Evolutionary conservation across 2,113 vertebrate genomes (phyloP).

Genomic region (Chaenogobius annularis): DNA sequence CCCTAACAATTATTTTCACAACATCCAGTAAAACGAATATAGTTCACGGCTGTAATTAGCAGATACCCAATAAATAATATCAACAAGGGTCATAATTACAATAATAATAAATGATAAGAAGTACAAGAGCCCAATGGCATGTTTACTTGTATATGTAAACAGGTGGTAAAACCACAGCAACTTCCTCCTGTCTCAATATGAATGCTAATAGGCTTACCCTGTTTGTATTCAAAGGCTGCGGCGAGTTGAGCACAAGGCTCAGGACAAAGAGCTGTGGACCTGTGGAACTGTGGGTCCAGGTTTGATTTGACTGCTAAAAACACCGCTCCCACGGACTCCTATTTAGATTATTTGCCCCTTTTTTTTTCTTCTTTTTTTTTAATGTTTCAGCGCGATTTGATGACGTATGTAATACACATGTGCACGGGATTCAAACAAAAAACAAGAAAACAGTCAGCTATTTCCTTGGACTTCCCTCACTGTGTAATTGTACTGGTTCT

Average conservation of each 20-base stretch:
- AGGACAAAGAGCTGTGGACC: no score
- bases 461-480: no score
- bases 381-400: neutral
- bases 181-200: conserved; percentile 66
- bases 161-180: conserved; percentile 66
- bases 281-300: no score
- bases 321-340: neutral
- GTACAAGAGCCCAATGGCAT: neutral
- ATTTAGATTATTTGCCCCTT: neutral
- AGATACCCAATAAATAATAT: neutral
- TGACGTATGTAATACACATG: neutral
- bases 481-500: no score
- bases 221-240: conserved; percentile 66
- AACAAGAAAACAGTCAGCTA: no score
- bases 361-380: no score
- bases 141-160: neutral
- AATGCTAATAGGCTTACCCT: conserved; percentile 48
- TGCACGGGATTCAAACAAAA: no score
- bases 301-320: neutral
- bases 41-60: neutral
- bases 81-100: neutral
- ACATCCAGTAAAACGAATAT: neutral
- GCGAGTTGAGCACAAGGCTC: conserved; percentile 10
- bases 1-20: no score
- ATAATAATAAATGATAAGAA: neutral